These are phyloP conservation scores for Ceratina calcarata DNA, from an alignment of 1,140 invertebrate genomes.

Conservation along the genomic window DNA sequence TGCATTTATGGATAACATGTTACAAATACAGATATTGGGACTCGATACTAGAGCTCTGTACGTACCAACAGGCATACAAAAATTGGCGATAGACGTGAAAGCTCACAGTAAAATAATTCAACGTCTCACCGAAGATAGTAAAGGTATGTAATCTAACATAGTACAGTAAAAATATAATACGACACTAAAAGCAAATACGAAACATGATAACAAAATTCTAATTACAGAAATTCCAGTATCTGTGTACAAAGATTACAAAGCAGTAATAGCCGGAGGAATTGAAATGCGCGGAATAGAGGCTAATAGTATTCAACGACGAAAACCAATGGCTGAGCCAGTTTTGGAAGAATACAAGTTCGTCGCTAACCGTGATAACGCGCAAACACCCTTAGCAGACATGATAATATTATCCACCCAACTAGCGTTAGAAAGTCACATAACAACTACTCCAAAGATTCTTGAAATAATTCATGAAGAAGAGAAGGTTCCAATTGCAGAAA, in stretches of 20 bases:
- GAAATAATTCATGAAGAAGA: slow-evolving; percentile 84
- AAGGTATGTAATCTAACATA: too few relatives aligned
- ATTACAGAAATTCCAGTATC: slow-evolving; percentile 77
- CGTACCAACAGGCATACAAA: slow-evolving; percentile 90
- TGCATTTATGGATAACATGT: slow-evolving; percentile 95
- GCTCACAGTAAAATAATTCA: too few relatives aligned
- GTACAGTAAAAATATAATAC: too few relatives aligned
- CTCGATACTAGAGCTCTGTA: slow-evolving; percentile 88
- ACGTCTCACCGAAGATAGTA: too few relatives aligned
- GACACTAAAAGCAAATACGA: too few relatives aligned
- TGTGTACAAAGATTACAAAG: slow-evolving; percentile 77
- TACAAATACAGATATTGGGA: slow-evolving; percentile 90
- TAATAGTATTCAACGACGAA: slow-evolving; percentile 87
- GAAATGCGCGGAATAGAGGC: slow-evolving; percentile 91
- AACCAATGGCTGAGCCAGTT: slow-evolving; percentile 84
- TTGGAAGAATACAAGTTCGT: slow-evolving; percentile 89
- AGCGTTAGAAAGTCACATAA: slow-evolving; percentile 88
- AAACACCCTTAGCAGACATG: slow-evolving; percentile 75
- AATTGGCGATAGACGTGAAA: slow-evolving; percentile 89
- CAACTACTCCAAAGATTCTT: slow-evolving; percentile 85
- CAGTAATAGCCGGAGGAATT: slow-evolving; percentile 86
- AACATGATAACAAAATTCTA: background rate
- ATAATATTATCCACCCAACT: slow-evolving; percentile 85
- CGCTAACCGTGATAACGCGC: slow-evolving; percentile 67
- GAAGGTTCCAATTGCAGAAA: slow-evolving; percentile 73